Conservation (phyloP, 2,113 vertebrate genomes). For the Atherinomorus stipes region DNA sequence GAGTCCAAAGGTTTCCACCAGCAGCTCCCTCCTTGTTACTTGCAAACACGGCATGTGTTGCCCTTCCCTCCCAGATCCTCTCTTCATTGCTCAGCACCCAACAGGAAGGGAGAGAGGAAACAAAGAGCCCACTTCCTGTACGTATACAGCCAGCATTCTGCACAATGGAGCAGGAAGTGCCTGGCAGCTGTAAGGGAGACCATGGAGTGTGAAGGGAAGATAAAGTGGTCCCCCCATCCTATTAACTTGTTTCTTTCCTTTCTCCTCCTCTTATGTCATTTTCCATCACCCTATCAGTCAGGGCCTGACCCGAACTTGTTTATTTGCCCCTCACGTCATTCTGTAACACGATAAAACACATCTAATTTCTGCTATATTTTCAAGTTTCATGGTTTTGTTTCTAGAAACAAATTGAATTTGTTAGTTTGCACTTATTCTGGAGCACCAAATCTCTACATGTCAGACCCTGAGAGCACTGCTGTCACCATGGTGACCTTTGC, state of each 20-base stretch:
- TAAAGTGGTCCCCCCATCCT: constrained; percentile 57
- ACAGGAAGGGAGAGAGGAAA: constrained; percentile 81
- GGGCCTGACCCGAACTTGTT: constrained; percentile 9
- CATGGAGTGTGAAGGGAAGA: constrained; percentile 71
- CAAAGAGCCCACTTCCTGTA: constrained; percentile 81
- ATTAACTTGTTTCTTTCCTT: constrained; percentile 39
- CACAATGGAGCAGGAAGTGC: constrained; percentile 77
- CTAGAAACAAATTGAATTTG: neutral
- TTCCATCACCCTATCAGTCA: constrained; percentile 40
- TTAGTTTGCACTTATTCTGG: constrained; percentile 1
- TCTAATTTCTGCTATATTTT: neutral
- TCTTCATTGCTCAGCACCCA: constrained; percentile 32
- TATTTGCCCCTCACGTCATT: constrained; percentile 11
- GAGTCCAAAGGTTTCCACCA: constrained; percentile 43
- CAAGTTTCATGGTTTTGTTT: neutral
- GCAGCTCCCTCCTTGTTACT: constrained; percentile 68
- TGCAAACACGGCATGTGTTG: constrained; percentile 58
- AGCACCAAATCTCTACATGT: neutral
- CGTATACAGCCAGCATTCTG: constrained; percentile 58
- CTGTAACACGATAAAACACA: neutral
- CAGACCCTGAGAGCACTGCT: constrained; percentile 10
- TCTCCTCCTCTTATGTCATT: constrained; percentile 34
- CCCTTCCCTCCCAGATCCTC: constrained; percentile 44
- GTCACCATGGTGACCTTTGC: constrained; percentile 63
- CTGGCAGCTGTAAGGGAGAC: constrained; percentile 70